These are phyloP conservation scores for Nomia melanderi DNA, from an alignment of 1,140 invertebrate genomes.

Conservation along the genomic window DNA sequence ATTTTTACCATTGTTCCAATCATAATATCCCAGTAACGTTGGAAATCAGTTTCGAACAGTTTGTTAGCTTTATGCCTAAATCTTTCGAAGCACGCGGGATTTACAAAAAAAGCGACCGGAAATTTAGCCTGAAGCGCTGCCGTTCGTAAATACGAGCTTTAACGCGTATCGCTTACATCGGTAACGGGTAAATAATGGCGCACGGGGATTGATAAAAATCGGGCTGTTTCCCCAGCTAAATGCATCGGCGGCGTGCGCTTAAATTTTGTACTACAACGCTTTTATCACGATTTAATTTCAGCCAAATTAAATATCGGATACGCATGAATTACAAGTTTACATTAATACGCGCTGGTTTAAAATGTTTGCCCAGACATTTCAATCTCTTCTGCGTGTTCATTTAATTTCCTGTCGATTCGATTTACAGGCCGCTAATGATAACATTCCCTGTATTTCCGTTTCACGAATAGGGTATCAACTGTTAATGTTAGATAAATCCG, in stretches of 20 bases:
- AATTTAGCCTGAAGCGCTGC: background rate
- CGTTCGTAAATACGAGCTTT: background rate
- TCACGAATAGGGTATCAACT: background rate
- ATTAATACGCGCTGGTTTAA: slow-evolving; percentile 44
- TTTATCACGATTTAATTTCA: slow-evolving; percentile 53
- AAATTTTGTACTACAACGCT: slow-evolving; percentile 27
- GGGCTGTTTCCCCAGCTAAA: background rate
- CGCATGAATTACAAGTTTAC: slow-evolving; percentile 31
- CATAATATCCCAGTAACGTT: background rate
- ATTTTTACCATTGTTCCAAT: no score
- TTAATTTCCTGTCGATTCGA: slow-evolving; percentile 2
- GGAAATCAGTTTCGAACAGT: background rate
- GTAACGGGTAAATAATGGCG: slow-evolving; percentile 37
- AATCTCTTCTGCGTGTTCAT: slow-evolving; percentile 30
- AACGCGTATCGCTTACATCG: slow-evolving; percentile 14
- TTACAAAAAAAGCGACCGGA: background rate
- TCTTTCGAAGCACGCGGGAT: no score
- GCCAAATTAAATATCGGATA: slow-evolving; percentile 53
- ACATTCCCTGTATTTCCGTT: background rate
- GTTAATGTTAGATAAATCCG: no score
- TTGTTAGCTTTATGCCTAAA: background rate
- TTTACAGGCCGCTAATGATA: slow-evolving; percentile 5
- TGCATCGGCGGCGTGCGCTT: background rate
- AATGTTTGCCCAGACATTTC: slow-evolving; percentile 30
- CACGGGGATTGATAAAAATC: slow-evolving; percentile 40